Percentiles rank a stretch among this genome's conserved stretches.
Conservation (phyloP, 2,113 vertebrate species). For the Bagarius yarrelli region DNA sequence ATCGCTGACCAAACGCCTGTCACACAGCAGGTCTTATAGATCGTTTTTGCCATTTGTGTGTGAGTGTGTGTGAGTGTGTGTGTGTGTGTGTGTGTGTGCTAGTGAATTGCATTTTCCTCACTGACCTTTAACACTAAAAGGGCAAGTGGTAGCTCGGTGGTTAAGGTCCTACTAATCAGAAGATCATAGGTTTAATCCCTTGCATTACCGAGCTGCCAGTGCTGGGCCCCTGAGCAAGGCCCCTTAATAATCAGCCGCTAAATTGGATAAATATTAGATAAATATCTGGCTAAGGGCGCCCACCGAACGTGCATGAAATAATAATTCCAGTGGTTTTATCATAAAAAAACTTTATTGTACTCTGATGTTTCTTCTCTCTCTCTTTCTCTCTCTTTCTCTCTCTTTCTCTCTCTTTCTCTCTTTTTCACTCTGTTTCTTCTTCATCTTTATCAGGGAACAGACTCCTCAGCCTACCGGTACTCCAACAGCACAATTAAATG, state of each 20-base stretch:
- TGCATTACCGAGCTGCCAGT: too few relatives aligned
- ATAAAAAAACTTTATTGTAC: not conserved
- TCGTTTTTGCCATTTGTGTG: not conserved
- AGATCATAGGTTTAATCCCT: too few relatives aligned
- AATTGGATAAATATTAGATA: too few relatives aligned
- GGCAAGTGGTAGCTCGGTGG: too few relatives aligned
- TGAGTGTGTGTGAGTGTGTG: not conserved
- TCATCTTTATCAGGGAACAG: conserved; percentile 63
- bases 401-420: conserved; percentile 10
- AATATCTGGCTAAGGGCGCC: too few relatives aligned
- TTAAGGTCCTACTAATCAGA: too few relatives aligned
- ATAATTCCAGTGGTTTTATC: too few relatives aligned
- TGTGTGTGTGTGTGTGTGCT: not conserved
- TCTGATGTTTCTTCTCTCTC: not conserved
- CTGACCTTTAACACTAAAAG: not conserved
- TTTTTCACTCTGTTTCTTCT: conserved; percentile 47
- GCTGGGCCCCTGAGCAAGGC: too few relatives aligned
- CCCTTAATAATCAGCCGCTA: too few relatives aligned
- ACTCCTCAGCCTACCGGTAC: conserved; percentile 51
- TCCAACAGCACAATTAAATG: conserved; percentile 33
- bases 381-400: conserved; percentile 35
- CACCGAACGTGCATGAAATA: too few relatives aligned
- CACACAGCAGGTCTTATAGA: conserved; percentile 31
- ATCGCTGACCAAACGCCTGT: conserved; percentile 65
- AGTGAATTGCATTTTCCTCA: not conserved